Evolutionary conservation across 2,113 vertebrate species (phyloP), one percentile per base, ranked within the genome.

Genomic region (Acanthochromis polyacanthus): DNA sequence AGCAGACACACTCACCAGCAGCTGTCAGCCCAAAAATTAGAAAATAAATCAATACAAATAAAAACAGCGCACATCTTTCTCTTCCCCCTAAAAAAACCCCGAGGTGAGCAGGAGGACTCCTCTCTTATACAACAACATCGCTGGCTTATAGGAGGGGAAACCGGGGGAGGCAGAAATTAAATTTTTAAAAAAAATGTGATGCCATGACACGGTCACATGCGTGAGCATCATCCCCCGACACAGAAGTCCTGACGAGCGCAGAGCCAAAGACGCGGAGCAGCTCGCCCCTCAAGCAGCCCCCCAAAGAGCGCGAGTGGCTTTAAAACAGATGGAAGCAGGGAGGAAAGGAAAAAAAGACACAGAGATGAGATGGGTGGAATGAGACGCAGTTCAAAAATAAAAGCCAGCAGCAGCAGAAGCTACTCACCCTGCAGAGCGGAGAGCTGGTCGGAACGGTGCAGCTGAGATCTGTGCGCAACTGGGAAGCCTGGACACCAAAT

Each of bases 391-490:
- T 61, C 30, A 3, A 10, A 45, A 67, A 58, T 45, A n/a, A 78
- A 20, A 17, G 4, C 4, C 46, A 9, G 32, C 32, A 36, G 32
- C 32, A 36, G 46, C 46, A 23, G 36, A 52, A 59, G 71, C 56
- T 59, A 90, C 93, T 93, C 88, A 93, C 92, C 89, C 70, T 87
- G 78, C 74, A 32, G 81, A 82, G 86, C 67, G 67, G 83, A 74
- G 70, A 83, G 59, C 81, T 71, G 78, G 17, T 76, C 77, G 75
- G 86, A 8, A 84, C 76, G 66, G 53, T 84, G 88, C 85, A 90
- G 91, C 66, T 56, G 89, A 88, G 84, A 58, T 83, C 58, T 68
- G 83, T 78, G 84, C 76, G 77, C 79, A 73, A 36, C 90, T 82
- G 74, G 78, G 68, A 86, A 87, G 77, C 82, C 84, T 73, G 80